A percentile compares a stretch with the other conserved stretches of the same genome.
These are phyloP conservation scores for Leptothorax acervorum DNA, from an alignment of 2,888 invertebrate species.

Conservation along the genomic window DNA sequence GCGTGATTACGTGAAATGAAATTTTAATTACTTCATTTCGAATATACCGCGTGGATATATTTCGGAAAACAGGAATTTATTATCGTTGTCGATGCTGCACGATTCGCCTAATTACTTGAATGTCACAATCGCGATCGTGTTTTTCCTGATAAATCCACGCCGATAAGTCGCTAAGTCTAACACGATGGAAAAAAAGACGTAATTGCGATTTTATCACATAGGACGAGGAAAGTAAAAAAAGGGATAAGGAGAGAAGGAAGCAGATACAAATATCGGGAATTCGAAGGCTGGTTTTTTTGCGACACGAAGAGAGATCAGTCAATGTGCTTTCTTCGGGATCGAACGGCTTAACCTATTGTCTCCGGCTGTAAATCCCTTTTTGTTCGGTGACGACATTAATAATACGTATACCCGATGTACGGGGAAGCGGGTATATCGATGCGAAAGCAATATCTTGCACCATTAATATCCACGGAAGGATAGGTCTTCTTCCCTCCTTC, in stretches of 20 bases:
- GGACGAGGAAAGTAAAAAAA: conserved; percentile 2
- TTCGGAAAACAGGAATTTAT: conserved; percentile 28
- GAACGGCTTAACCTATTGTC: conserved; percentile 56
- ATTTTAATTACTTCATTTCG: conserved; percentile 41
- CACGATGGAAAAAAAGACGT: conserved; percentile 7
- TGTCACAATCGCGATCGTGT: conserved; percentile 23
- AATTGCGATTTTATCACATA: conserved; percentile 46
- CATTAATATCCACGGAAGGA: conserved; percentile 81
- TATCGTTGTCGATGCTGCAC: conserved; percentile 12
- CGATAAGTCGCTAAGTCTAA: conserved; percentile 24
- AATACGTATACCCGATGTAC: conserved; percentile 71
- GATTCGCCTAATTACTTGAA: conserved; percentile 22
- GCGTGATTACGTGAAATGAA: conserved; percentile 24
- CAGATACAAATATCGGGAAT: conserved; percentile 21
- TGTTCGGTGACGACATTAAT: conserved; percentile 75
- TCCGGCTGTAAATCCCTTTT: conserved; percentile 66
- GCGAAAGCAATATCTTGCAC: conserved; percentile 82
- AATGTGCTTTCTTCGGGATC: conserved; percentile 22
- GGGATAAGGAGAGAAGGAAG: not conserved
- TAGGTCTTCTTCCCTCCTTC: conserved; percentile 55
- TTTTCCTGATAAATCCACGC: conserved; percentile 11
- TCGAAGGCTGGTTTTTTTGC: not conserved
- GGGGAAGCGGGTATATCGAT: conserved; percentile 64
- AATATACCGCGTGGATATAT: conserved; percentile 24
- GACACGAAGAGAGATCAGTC: conserved; percentile 35